phyloP scores from a whole-genome alignment of 2,888 invertebrate species.

The Alentia gelatinosa region DNA sequence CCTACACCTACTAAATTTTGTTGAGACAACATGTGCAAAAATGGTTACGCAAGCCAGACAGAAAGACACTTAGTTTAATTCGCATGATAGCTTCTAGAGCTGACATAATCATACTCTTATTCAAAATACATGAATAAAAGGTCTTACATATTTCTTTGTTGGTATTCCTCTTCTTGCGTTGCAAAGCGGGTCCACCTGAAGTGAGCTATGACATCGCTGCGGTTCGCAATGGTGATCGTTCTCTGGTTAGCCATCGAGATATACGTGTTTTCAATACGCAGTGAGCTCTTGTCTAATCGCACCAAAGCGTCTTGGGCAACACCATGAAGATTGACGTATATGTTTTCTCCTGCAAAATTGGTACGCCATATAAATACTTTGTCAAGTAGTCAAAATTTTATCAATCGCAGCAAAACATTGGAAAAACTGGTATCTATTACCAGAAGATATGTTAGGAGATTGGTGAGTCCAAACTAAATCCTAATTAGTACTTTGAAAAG shows the following conservation, averaged over 20 bases:
- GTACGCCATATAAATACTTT: too few species aligned
- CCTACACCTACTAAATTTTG: background rate
- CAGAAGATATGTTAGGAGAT: too few species aligned
- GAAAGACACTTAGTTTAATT: too few species aligned
- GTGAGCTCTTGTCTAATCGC: constrained; percentile 79
- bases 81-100: too few species aligned
- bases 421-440: too few species aligned
- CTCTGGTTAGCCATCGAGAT: constrained; percentile 80
- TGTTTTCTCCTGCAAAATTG: constrained; percentile 78
- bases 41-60: too few species aligned
- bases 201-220: constrained; percentile 79
- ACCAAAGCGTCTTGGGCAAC: constrained; percentile 79
- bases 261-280: constrained; percentile 80
- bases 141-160: constrained; percentile 59
- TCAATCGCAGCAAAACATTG: too few species aligned
- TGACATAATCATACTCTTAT: too few species aligned
- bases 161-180: constrained; percentile 79
- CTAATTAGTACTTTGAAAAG: too few species aligned
- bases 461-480: too few species aligned
- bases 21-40: background rate
- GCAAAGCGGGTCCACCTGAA: constrained; percentile 80
- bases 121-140: too few species aligned
- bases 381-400: too few species aligned
- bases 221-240: constrained; percentile 77
- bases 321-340: constrained; percentile 78